Percentiles rank a stretch among this genome's conserved stretches.
Conservation (phyloP, 2,797 vertebrate genomes). For the Anguilla obscura region DNA sequence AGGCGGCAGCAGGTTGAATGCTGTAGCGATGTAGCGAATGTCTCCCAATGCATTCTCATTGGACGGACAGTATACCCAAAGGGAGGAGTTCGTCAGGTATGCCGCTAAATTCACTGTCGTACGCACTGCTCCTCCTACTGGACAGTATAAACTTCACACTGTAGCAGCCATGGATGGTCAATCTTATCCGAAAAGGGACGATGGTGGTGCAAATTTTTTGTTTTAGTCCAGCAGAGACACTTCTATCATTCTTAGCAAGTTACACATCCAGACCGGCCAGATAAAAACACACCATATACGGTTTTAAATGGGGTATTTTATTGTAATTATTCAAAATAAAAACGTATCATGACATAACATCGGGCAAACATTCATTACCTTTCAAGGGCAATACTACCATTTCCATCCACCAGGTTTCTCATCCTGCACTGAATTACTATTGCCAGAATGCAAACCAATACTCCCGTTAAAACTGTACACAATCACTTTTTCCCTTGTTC, state of each 20-base stretch:
- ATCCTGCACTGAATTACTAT: background rate
- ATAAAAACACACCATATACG: background rate
- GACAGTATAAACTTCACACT: background rate
- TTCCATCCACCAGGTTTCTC: background rate
- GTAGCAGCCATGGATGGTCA: background rate
- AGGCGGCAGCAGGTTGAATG: slow-evolving; percentile 39
- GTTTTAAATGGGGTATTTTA: background rate
- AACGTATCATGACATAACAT: background rate
- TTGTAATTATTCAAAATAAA: background rate
- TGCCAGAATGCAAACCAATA: background rate
- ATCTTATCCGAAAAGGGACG: background rate
- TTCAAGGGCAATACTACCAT: background rate
- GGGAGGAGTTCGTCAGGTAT: slow-evolving; percentile 52
- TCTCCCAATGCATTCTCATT: slow-evolving; percentile 44
- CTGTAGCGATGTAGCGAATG: slow-evolving; percentile 39
- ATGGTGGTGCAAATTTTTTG: background rate
- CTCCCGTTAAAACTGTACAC: background rate
- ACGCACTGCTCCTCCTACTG: slow-evolving; percentile 45
- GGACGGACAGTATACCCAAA: slow-evolving; percentile 38
- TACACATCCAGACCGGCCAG: background rate
- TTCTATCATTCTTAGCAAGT: background rate
- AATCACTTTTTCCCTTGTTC: background rate
- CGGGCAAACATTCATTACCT: background rate
- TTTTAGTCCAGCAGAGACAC: too few species aligned
- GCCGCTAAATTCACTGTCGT: slow-evolving; percentile 1